Evolutionary conservation across 2,797 vertebrate genomes (phyloP).

Genomic region (Enteromius argenteus): DNA sequence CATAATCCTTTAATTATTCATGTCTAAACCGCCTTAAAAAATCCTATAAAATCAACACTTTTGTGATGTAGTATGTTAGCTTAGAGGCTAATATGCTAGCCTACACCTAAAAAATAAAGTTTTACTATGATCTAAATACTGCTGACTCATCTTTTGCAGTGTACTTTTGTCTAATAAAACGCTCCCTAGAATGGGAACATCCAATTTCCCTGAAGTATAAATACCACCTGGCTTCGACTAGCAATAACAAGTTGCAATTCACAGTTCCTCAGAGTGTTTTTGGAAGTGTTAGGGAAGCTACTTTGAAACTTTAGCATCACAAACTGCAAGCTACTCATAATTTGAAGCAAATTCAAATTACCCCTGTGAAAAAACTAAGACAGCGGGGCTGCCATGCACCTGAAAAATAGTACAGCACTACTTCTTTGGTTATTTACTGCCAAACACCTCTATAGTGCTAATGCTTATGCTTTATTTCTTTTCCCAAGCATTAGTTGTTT

Average conservation of each 20-base stretch:
- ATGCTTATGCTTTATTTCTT: neutral
- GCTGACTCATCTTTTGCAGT: neutral
- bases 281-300: neutral
- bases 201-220: neutral
- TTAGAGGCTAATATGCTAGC: neutral
- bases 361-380: neutral
- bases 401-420: neutral
- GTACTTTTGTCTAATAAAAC: neutral
- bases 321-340: neutral
- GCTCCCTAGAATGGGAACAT: neutral
- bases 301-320: neutral
- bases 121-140: neutral
- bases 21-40: constrained; percentile 6
- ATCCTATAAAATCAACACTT: neutral
- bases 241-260: constrained; percentile 1
- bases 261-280: neutral
- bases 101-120: neutral
- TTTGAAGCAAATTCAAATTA: neutral
- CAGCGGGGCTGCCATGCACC: neutral
- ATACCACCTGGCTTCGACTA: neutral
- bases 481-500: neutral
- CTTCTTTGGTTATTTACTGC: neutral
- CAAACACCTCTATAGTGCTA: neutral
- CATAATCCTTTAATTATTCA: constrained; percentile 18
- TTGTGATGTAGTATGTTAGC: neutral